These are phyloP conservation scores for Atta texana DNA, from an alignment of 1,140 invertebrate genomes.

Conservation along the genomic window DNA sequence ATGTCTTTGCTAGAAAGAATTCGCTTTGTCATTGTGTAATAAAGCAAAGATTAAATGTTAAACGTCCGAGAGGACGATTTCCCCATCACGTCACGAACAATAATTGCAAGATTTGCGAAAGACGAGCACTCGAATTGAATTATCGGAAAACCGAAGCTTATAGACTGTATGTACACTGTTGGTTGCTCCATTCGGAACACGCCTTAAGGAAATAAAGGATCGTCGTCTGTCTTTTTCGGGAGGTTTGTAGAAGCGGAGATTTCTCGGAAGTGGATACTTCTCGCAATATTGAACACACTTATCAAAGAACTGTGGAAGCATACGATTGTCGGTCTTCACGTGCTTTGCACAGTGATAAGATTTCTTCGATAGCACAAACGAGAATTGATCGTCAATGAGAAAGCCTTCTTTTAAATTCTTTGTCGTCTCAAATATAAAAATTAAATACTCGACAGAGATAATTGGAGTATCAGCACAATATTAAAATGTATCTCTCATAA, in stretches of 20 bases:
- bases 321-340: constrained; percentile 59
- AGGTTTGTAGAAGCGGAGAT: constrained; percentile 49
- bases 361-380: constrained; percentile 68
- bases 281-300: constrained; percentile 70
- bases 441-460: constrained; percentile 16
- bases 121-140: neutral
- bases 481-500: neutral
- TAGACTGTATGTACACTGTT: neutral
- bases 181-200: constrained; percentile 41
- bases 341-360: constrained; percentile 78
- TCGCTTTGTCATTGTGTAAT: neutral
- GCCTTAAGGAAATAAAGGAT: constrained; percentile 73
- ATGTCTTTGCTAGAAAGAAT: neutral
- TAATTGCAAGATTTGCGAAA: constrained; percentile 5
- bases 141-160: neutral
- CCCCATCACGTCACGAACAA: neutral
- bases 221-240: constrained; percentile 68
- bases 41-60: neutral
- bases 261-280: constrained; percentile 72
- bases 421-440: neutral
- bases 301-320: constrained; percentile 72
- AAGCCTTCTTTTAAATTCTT: constrained; percentile 23
- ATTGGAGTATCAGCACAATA: neutral
- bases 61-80: neutral
- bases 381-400: constrained; percentile 56